phyloP scores from a whole-genome alignment of 2,113 vertebrate species.

The Stercorarius parasiticus region DNA sequence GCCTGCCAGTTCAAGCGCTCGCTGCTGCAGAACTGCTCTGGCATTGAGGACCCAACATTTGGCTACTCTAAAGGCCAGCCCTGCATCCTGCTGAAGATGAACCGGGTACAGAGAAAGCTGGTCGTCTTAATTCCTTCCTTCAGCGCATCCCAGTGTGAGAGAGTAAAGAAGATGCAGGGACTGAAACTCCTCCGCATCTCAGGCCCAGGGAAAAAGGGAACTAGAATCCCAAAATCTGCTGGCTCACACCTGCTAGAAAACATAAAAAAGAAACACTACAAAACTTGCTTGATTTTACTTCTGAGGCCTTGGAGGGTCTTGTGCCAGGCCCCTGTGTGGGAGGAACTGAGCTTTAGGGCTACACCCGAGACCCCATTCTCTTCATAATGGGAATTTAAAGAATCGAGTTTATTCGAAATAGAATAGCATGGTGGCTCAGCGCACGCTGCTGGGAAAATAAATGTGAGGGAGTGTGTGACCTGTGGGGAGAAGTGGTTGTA shows the following conservation, averaged over 20 bases:
- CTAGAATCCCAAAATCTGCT: neutral
- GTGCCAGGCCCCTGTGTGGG: neutral
- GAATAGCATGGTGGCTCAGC: neutral
- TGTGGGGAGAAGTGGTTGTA: neutral
- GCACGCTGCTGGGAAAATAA: neutral
- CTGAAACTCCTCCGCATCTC: neutral
- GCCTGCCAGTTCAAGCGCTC: constrained; percentile 95
- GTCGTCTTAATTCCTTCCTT: neutral
- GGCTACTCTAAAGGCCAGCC: constrained; percentile 91
- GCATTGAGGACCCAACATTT: constrained; percentile 83
- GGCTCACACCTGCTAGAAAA: neutral
- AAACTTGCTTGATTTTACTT: neutral
- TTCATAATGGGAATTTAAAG: neutral
- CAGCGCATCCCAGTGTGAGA: neutral
- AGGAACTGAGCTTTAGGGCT: neutral
- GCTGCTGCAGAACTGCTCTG: constrained; percentile 88
- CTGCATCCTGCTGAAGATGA: constrained; percentile 95
- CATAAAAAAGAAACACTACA: neutral
- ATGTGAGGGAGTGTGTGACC: neutral
- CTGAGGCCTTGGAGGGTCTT: neutral
- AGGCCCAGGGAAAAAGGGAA: neutral
- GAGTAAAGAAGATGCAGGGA: neutral
- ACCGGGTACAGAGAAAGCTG: constrained; percentile 77
- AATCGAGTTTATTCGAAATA: neutral
- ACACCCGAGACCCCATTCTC: too few relatives aligned